Base-by-base conservation (phyloP, 2,888 invertebrate species). In the Graphium colonna region DNA sequence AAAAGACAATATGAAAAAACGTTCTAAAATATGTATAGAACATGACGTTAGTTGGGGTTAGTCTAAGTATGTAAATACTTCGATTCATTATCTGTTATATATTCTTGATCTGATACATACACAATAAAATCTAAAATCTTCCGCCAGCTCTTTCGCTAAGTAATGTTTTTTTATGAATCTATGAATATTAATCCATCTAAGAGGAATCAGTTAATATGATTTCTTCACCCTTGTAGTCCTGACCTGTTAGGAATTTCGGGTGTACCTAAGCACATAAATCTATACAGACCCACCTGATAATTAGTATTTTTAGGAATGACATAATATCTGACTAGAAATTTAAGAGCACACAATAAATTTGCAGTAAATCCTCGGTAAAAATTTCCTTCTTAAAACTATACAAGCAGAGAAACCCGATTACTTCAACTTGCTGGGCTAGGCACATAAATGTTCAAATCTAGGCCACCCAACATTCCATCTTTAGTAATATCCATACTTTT, bases 221-320 rank as follows among this genome's bases (percentile, higher is more conserved):
- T n/a, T n/a, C n/a, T n/a, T n/a, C n/a, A n/a, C n/a, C n/a, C 82
- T 64, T 79, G 80, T 0, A 82, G 59, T 0, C 82, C 82, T 59
- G 77, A 75, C 44, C 82, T 82, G 10, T 80, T 81, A 1, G 79
- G 71, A 10, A 73, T 63, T 41, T 70, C 67, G 4, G 72, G 68
- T 12, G 58, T 67, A 42, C 73, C 70, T 0, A 81, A 64, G 41
- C 79, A 79, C 76, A 82, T 77, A 48, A 82, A 82, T 8, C 82
- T 82, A 43, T 77, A 82, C 0, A 75, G 67, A n/a, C 77, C 79
- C 0, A 73, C 44, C 3, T 82, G 67, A 50, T 82, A 78, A 47
- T 73, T 77, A 0, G 81, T 21, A 1, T 72, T 70, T 0, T 82
- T n/a, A 1, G 81, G 39, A 18, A 82, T 71, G 13, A 82, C 66